A percentile compares a stretch with the other conserved stretches of the same genome.
Conservation (phyloP, 1,140 invertebrate genomes). For the Drosophila pruinosa region DNA sequence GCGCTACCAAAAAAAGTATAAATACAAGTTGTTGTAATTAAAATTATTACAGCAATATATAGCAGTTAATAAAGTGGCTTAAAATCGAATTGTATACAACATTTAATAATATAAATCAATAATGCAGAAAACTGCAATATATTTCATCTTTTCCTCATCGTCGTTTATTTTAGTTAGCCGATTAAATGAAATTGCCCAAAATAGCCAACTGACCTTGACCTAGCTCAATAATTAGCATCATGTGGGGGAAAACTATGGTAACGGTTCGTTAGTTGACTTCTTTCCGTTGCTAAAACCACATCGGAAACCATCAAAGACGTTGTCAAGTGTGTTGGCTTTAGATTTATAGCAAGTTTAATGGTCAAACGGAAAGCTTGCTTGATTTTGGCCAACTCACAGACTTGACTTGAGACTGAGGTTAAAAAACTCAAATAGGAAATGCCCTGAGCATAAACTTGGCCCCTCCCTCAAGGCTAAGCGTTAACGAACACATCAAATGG, state of each 20-base stretch:
- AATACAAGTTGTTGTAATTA: no score
- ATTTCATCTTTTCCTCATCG: no score
- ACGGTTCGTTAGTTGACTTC: not conserved
- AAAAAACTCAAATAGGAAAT: slow-evolving; percentile 47
- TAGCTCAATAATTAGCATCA: slow-evolving; percentile 2
- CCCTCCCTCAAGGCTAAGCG: slow-evolving; percentile 13
- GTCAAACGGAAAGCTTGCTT: slow-evolving; percentile 5
- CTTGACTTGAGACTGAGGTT: slow-evolving; percentile 15
- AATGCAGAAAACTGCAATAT: no score
- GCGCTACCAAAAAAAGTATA: no score
- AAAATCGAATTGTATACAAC: no score
- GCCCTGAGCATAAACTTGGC: slow-evolving; percentile 10
- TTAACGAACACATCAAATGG: not conserved
- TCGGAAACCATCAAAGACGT: slow-evolving; percentile 3
- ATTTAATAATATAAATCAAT: no score
- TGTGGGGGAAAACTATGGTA: not conserved
- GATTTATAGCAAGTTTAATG: slow-evolving; percentile 11
- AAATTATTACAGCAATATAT: no score
- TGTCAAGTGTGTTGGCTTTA: slow-evolving; percentile 3
- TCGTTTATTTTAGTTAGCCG: no score
- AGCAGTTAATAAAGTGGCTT: no score
- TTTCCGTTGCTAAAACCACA: not conserved
- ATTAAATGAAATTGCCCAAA: not conserved
- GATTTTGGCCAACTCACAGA: slow-evolving; percentile 6
- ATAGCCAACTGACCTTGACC: slow-evolving; percentile 18